A percentile compares a stretch with the other conserved stretches of the same genome.
Conservation (phyloP, 2,113 vertebrate species). For the Cairina moschata region DNA sequence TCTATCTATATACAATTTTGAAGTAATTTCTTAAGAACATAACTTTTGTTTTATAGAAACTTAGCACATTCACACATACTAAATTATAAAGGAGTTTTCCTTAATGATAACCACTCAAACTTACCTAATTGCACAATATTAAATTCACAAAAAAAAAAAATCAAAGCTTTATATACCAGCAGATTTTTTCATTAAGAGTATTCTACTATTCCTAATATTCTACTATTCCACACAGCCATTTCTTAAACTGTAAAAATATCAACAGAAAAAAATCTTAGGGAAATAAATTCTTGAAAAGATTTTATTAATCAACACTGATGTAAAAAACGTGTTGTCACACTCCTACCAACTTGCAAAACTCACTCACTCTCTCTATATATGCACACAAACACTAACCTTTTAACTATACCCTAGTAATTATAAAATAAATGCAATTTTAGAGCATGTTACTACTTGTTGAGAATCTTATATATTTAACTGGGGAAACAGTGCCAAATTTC, state of each 20-base stretch:
- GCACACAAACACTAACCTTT: neutral
- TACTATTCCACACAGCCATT: neutral
- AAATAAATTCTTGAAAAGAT: neutral
- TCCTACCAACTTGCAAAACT: neutral
- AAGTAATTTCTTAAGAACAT: neutral
- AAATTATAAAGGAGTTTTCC: neutral
- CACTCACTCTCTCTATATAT: neutral
- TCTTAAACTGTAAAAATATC: neutral
- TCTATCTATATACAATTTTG: neutral
- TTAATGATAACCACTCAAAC: neutral
- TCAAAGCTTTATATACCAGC: neutral
- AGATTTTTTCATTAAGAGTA: neutral
- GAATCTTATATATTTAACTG: neutral
- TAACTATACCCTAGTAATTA: neutral
- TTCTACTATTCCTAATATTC: neutral
- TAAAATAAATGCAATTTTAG: constrained; percentile 10
- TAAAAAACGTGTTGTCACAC: neutral
- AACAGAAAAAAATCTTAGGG: neutral
- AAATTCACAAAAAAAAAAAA: neutral
- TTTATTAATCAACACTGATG: neutral
- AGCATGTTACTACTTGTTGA: neutral
- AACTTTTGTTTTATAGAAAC: neutral
- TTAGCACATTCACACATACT: neutral
- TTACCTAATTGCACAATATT: neutral
- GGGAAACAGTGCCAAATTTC: constrained; percentile 31